Evolutionary conservation across 2,888 invertebrate genomes (phyloP).

Genomic region (Nomada ruficornis): DNA sequence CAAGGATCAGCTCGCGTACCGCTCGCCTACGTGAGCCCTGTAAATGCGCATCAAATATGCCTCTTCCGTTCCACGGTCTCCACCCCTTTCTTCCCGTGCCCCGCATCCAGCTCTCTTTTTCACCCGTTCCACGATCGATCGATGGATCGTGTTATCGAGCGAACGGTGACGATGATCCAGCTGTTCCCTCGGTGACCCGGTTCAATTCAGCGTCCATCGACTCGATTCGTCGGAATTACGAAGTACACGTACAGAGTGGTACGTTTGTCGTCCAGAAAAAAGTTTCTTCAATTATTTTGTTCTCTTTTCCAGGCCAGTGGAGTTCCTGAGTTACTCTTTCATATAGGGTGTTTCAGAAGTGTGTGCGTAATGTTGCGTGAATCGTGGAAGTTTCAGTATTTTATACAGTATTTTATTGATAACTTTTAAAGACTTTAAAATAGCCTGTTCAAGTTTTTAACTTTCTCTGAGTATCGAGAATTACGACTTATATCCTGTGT

Average conservation of each 20-base stretch:
- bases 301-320: not conserved
- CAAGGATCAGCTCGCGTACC: conserved; percentile 15
- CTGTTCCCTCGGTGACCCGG: not conserved
- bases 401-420: too few species aligned
- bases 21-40: conserved; percentile 49
- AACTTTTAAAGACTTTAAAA: too few species aligned
- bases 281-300: not conserved
- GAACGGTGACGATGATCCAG: conserved; percentile 15
- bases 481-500: not conserved
- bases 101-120: not conserved
- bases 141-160: conserved; percentile 49
- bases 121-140: not conserved
- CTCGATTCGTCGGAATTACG: not conserved
- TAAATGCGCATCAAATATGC: conserved; percentile 73
- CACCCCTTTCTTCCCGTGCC: not conserved
- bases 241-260: not conserved
- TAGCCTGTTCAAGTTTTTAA: not conserved
- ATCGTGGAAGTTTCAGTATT: too few species aligned
- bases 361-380: too few species aligned
- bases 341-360: too few species aligned
- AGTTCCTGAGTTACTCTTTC: not conserved
- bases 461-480: not conserved
- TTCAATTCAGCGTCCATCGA: not conserved
- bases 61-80: conserved; percentile 51
- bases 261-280: conserved; percentile 1